Conservation (phyloP, 2,888 invertebrate species). For the Drosophila sordidapex region DNA sequence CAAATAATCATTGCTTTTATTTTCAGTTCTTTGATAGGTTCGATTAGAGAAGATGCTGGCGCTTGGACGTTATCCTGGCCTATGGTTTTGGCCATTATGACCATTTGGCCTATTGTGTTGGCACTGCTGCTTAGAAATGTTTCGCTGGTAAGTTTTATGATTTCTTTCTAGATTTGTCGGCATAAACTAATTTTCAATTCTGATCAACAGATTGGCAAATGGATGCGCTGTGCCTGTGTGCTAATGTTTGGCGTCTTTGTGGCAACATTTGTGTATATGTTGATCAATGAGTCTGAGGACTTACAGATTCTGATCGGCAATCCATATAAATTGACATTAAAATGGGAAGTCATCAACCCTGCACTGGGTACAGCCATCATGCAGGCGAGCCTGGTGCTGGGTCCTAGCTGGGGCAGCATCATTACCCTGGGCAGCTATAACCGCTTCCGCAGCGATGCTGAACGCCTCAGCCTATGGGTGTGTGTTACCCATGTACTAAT, state of each 20-base stretch:
- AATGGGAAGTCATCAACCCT: constrained; percentile 42
- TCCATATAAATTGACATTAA: constrained; percentile 59
- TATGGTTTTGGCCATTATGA: constrained; percentile 66
- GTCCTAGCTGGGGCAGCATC: constrained; percentile 93
- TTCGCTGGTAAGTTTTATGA: constrained; percentile 69
- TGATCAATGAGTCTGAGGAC: constrained; percentile 64
- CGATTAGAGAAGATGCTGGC: constrained; percentile 56
- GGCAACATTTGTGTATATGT: constrained; percentile 72
- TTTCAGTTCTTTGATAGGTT: constrained; percentile 74
- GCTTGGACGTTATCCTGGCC: constrained; percentile 74
- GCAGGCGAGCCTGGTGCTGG: constrained; percentile 89
- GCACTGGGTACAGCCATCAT: constrained; percentile 64
- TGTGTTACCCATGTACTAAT: constrained; percentile 76
- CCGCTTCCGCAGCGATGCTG: constrained; percentile 89
- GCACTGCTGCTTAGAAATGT: constrained; percentile 72
- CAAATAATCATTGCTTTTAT: not conserved
- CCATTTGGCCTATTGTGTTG: constrained; percentile 76
- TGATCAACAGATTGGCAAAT: constrained; percentile 78
- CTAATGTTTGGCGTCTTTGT: constrained; percentile 75
- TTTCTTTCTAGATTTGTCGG: not conserved
- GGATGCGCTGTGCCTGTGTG: constrained; percentile 78
- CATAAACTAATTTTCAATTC: not conserved
- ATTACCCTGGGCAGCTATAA: constrained; percentile 94
- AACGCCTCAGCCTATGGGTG: constrained; percentile 82
- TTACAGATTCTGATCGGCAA: constrained; percentile 58